Conservation (phyloP, 2,113 vertebrate species). For the Echinops telfairi region DNA sequence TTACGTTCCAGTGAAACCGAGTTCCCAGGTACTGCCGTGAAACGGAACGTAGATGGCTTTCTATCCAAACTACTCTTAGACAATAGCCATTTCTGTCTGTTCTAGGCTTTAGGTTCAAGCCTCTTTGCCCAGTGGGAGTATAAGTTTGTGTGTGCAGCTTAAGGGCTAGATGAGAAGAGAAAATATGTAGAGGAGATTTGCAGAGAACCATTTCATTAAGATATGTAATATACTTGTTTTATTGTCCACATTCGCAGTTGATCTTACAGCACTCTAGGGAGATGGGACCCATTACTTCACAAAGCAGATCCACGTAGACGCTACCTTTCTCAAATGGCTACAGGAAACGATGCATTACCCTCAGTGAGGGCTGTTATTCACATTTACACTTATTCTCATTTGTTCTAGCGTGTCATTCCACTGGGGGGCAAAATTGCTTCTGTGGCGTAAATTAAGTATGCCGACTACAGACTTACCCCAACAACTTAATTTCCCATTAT, state of each 20-base stretch:
- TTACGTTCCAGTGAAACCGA: too few species aligned
- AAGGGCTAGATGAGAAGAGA: neutral
- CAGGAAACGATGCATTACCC: neutral
- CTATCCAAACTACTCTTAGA: fast-evolving
- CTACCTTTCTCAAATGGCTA: neutral
- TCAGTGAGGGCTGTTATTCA: slow-evolving; percentile 17
- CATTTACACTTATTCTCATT: slow-evolving; percentile 35
- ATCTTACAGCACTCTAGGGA: neutral
- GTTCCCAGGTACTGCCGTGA: too few species aligned
- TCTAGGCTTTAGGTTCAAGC: neutral
- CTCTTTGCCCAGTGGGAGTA: too few species aligned
- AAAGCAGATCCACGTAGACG: neutral
- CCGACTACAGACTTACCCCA: neutral
- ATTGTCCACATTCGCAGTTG: neutral
- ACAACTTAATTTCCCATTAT: slow-evolving; percentile 59
- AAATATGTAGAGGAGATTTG: neutral
- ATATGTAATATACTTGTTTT: neutral
- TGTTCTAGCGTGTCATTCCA: slow-evolving; percentile 43
- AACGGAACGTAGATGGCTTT: too few species aligned
- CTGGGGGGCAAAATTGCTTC: neutral
- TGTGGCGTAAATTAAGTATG: slow-evolving; percentile 64
- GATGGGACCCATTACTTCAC: neutral
- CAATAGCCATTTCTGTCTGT: neutral
- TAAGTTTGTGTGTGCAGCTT: neutral
- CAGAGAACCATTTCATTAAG: neutral